phyloP scores from a whole-genome alignment of 2,888 invertebrate species.

The Copidosoma aretas region DNA sequence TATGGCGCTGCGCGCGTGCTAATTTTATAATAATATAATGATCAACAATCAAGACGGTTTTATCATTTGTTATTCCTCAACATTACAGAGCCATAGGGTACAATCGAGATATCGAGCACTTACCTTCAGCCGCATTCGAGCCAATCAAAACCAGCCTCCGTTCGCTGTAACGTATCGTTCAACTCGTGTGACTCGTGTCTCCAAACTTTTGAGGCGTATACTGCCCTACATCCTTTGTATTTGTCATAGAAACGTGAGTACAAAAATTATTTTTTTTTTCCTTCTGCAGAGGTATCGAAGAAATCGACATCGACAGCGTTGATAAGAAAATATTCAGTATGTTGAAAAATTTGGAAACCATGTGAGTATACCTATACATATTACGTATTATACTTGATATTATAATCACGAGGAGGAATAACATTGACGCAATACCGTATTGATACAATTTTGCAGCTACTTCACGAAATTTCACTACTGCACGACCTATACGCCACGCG shows the following conservation, averaged over 20 bases:
- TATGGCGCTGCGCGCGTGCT: no score
- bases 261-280: background rate
- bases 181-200: no score
- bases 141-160: slow-evolving; percentile 51
- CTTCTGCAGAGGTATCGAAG: slow-evolving; percentile 65
- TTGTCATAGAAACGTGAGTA: no score
- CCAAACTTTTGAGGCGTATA: no score
- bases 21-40: no score
- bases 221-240: no score
- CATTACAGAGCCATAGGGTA: slow-evolving; percentile 54
- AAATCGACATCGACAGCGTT: slow-evolving; percentile 65
- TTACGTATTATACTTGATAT: no score
- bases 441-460: slow-evolving; percentile 58
- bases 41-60: no score
- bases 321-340: slow-evolving; percentile 64
- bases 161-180: slow-evolving; percentile 53
- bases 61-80: background rate
- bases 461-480: slow-evolving; percentile 72
- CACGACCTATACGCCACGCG: slow-evolving; percentile 66
- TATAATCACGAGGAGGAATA: no score
- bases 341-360: slow-evolving; percentile 64
- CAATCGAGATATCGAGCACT: slow-evolving; percentile 52
- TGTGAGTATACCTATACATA: slow-evolving; percentile 63
- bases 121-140: slow-evolving; percentile 51
- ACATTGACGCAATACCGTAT: no score